Conservation (phyloP, 2,113 vertebrate genomes). For the Melanostigma gelatinosum region DNA sequence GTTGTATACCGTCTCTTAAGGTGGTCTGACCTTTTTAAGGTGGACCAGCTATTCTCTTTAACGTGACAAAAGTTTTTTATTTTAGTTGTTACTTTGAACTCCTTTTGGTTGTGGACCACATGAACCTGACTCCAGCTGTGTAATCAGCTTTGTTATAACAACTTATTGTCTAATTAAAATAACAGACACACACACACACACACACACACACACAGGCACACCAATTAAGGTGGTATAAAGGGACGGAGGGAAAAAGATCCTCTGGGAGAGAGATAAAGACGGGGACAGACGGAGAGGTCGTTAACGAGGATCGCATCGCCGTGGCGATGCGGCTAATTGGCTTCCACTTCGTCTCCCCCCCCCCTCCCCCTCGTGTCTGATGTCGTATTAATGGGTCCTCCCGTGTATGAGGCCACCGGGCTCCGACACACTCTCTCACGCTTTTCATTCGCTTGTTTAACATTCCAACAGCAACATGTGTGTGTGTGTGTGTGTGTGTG, state of each 20-base stretch:
- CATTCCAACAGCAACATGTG: constrained; percentile 61
- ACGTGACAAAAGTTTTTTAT: too few relatives aligned
- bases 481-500: too few relatives aligned
- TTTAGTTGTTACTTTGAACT: too few relatives aligned
- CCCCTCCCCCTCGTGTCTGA: constrained; percentile 36
- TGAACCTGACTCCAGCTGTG: too few relatives aligned
- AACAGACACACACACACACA: too few relatives aligned
- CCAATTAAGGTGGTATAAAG: constrained; percentile 45
- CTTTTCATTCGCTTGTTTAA: constrained; percentile 35
- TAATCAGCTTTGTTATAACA: too few relatives aligned
- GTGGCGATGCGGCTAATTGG: constrained; percentile 66
- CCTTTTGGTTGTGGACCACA: too few relatives aligned
- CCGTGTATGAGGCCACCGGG: constrained; percentile 42
- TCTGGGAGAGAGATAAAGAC: constrained; percentile 20
- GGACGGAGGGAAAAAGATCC: background rate
- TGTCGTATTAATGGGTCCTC: constrained; percentile 66
- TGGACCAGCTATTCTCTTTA: too few relatives aligned
- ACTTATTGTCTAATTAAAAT: too few relatives aligned
- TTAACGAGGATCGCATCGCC: constrained; percentile 62
- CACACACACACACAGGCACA: background rate
- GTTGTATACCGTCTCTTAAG: too few relatives aligned
- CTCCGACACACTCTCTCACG: constrained; percentile 29
- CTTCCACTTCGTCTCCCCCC: constrained; percentile 60
- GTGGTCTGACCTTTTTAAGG: too few relatives aligned
- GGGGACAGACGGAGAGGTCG: constrained; percentile 61